Evolutionary conservation across 2,888 invertebrate species (phyloP), one percentile per base, ranked within the genome.

Genomic region (Acrobasis consociella): DNA sequence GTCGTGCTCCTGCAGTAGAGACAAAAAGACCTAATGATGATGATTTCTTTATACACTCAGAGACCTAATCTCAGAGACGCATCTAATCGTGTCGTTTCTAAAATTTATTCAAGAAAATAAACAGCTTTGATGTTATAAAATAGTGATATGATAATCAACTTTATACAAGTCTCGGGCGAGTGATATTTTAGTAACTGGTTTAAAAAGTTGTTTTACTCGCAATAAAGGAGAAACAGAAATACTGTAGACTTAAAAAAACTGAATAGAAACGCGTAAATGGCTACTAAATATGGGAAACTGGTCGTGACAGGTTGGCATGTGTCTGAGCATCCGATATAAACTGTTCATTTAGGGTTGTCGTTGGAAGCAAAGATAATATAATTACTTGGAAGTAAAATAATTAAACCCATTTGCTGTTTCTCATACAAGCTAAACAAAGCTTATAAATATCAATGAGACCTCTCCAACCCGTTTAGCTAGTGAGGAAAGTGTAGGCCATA

Each of bases 191-290:
- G 58, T 37, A 59, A 59, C 49, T 49, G 49, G 50, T 60, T 60
- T 59, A 59, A 59, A 49, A 59, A 59, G 49, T 59, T 49, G 49
- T 59, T 59, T 49, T 49, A 49, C 9, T 59, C 49, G 37, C 15
- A 31, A 31, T 49, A 31, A 58, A 58, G 37, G 37, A 15, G 46
- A 59, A 49, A 49, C 49, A 59, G 49, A 59, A 59, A 37, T 59
- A 49, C 56, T 42, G 55, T 16, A 42, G 42, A 22, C 56, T 13
- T 22, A 71, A 74, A 69, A 71, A 71, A 71, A 70, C 68, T 69
- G 66, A 71, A 78, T 79, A 74, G 77, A 81, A 80, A 81, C 80
- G 72, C 62, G 73, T 70, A 73, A 71, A 70, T 67, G 64, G 65
- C 64, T 46, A 63, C 73, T 69, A 63, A 72, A 76, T 75, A 85